Evolutionary conservation across 1,140 invertebrate genomes (phyloP).

Genomic region (Aphelinus atriplicis): DNA sequence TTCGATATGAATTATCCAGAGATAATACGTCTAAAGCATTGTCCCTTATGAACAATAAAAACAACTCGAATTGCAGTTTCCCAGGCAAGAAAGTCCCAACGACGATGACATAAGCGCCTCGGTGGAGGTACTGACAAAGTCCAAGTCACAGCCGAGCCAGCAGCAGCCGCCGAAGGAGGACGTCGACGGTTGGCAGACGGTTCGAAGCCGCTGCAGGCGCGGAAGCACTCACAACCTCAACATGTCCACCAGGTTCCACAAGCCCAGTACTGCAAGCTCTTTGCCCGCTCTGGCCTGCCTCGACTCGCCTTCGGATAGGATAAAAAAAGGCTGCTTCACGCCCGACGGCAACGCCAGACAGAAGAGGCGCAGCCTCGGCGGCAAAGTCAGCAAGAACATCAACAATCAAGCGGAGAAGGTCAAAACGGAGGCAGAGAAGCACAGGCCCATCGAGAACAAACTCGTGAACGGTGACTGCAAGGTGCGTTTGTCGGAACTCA

Average conservation of each 20-base stretch:
- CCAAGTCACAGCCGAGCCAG: neutral
- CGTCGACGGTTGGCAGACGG: conserved; percentile 74
- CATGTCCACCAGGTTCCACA: conserved; percentile 66
- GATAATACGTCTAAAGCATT: no score
- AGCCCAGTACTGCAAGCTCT: conserved; percentile 69
- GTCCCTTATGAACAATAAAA: no score
- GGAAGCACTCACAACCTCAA: conserved; percentile 61
- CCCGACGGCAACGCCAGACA: conserved; percentile 45
- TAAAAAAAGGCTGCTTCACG: conserved; percentile 57
- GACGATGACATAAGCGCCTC: conserved; percentile 54
- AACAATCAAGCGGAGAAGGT: conserved; percentile 53
- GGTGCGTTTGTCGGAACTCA: neutral
- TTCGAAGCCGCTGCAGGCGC: conserved; percentile 66
- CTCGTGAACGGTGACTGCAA: neutral
- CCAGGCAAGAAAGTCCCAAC: conserved; percentile 42
- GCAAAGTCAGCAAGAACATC: conserved; percentile 50
- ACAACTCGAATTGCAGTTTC: conserved; percentile 20
- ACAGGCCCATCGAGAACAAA: neutral
- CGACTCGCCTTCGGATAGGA: conserved; percentile 60
- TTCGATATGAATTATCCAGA: no score
- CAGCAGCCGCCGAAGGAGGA: conserved; percentile 51
- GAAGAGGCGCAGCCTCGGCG: conserved; percentile 46
- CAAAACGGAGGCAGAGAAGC: conserved; percentile 27
- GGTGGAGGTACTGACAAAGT: conserved; percentile 53
- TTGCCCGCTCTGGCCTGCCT: conserved; percentile 67